Base-by-base conservation (phyloP, 2,888 invertebrate genomes). In the Amphipyra tragopoginis region DNA sequence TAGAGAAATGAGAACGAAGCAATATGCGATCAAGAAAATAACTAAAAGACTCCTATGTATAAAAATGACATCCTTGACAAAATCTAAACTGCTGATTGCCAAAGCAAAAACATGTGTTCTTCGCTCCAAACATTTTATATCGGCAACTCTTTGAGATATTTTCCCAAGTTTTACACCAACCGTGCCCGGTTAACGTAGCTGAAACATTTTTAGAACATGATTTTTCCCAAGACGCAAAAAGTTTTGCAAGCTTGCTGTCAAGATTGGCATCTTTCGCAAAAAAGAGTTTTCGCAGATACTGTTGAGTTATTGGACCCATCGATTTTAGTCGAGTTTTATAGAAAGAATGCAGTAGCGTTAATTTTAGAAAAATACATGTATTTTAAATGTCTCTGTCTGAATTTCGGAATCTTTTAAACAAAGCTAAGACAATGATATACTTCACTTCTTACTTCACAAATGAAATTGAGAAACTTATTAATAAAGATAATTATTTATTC, bases 151-250 rank as follows among this genome's bases (percentile, higher is more conserved):
- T 29, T 39, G 33, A 56, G 1, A 59, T 40, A 59, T 72, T 39
- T 60, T 47, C 50, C 45, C 61, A 57, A 71, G 47, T 63, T 57
- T 38, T 47, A 42, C 62, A 49, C 51, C 29, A 60, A 47, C 55
- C 33, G 10, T 14, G 52, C 42, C 11, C 29, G 52, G 63, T 48
- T 73, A 73, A 53, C 75, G 52, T 40, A 36, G 36, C 26, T 48
- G 51, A 43, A 56, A 50, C 66, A 66, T 50, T 71, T 75, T 65
- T 56, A 50, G 45, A 57, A 57, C 60, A 58, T 50, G 51, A 63
- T 67, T 67, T 75, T 55, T 58, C 72, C 57, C 76, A 11, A 47
- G 57, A 33, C 73, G 51, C 39, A 33, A 59, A 60, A 73, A 75
- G 53, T 74, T 73, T 57, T 1, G 11, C 34, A 45, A 49, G 39